Evolutionary conservation across 2,797 vertebrate species (phyloP).

Genomic region (Notamacropus eugenii): DNA sequence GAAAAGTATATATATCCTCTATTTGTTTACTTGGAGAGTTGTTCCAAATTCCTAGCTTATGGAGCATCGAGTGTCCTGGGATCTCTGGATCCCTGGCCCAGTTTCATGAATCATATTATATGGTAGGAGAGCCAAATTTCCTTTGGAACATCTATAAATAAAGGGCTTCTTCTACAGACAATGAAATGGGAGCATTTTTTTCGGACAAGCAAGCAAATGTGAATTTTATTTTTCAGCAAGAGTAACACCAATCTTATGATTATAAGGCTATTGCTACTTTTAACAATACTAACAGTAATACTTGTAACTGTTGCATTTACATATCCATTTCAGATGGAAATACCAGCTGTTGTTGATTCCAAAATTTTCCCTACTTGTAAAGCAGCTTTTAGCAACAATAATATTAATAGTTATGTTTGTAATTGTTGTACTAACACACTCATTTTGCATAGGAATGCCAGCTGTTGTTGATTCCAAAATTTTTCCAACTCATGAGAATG

Average conservation of each 20-base stretch:
- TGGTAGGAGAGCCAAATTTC: conserved; percentile 81
- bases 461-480: neutral
- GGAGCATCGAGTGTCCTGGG: conserved; percentile 75
- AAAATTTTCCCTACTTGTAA: neutral
- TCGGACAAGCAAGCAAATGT: conserved; percentile 75
- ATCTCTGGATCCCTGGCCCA: conserved; percentile 79
- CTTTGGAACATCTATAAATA: conserved; percentile 84
- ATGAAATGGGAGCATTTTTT: conserved; percentile 80
- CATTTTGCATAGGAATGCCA: conserved; percentile 9
- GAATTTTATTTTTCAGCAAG: conserved; percentile 72
- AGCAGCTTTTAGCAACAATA: neutral
- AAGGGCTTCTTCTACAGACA: conserved; percentile 78
- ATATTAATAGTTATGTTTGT: neutral
- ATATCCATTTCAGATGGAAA: conserved; percentile 31
- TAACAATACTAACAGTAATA: conserved; percentile 47
- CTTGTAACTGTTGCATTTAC: conserved; percentile 29
- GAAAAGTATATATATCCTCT: conserved; percentile 46
- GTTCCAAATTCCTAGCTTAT: conserved; percentile 75
- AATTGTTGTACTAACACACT: conserved; percentile 33
- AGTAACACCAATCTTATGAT: conserved; percentile 68
- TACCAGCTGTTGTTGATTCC: conserved; percentile 18
- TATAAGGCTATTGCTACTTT: conserved; percentile 73
- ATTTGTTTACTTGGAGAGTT: conserved; percentile 72
- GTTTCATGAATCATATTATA: conserved; percentile 80
- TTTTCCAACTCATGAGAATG: neutral